These are phyloP conservation scores for Tachysurus vachellii DNA, from an alignment of 2,113 vertebrate species.

Conservation along the genomic window DNA sequence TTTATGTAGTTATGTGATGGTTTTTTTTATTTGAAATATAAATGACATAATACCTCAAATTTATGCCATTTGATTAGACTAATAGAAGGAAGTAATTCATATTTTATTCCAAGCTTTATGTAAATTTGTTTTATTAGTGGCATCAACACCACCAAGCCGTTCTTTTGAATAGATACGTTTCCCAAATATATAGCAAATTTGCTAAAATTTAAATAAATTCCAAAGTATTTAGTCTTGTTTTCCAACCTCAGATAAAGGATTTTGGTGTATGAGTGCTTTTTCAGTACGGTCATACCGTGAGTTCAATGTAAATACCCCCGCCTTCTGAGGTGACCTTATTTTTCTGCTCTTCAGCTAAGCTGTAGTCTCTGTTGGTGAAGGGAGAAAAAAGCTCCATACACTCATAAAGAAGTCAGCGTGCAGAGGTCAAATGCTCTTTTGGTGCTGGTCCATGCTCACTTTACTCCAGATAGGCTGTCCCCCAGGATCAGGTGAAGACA, in stretches of 20 bases:
- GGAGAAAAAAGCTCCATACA: conserved; percentile 34
- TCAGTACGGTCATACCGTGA: neutral
- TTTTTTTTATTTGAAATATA: neutral
- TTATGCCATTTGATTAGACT: conserved; percentile 36
- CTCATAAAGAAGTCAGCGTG: conserved; percentile 50
- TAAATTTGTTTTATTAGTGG: neutral
- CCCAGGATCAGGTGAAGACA: conserved; percentile 56
- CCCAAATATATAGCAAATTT: neutral
- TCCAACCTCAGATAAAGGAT: neutral
- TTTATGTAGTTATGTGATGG: neutral
- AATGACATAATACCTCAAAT: neutral
- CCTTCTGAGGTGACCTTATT: conserved; percentile 33
- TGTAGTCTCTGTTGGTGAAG: conserved; percentile 27
- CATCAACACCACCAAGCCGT: neutral
- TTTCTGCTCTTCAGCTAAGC: conserved; percentile 20
- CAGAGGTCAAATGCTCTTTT: conserved; percentile 61
- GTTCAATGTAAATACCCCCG: neutral
- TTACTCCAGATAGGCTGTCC: conserved; percentile 49
- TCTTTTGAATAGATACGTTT: neutral
- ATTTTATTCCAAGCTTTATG: neutral
- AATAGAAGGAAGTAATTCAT: neutral
- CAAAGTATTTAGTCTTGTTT: neutral
- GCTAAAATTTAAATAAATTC: neutral
- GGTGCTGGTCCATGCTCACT: conserved; percentile 53
- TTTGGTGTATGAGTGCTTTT: neutral